Evolutionary conservation across 2,888 invertebrate genomes (phyloP), one percentile per base, ranked within the genome.

Genomic region (Proisotoma minuta): DNA sequence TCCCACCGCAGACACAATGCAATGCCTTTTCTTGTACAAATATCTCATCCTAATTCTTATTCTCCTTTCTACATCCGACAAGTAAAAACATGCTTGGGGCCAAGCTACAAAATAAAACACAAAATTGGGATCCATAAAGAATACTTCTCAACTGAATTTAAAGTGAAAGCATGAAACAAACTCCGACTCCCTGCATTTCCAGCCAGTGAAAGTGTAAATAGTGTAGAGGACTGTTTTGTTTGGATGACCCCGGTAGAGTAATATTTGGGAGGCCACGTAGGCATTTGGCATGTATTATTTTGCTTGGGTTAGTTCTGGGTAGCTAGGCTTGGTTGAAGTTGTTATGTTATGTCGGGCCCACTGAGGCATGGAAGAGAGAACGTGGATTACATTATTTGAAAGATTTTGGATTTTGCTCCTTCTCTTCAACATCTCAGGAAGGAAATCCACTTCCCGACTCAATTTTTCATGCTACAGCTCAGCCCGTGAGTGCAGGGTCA

Each of bases 401-500:
- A 43, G 18, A 43, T 12, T 43, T 43, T 43, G 43, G 43, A 43
- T 43, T n/a, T n/a, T 43, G 5, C 18, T 43, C 43, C 43, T 43
- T n/a, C 43, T 15, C 10, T 20, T 5, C 4, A 20, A 5, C 15
- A 12, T 5, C 5, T n/a, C 43, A 43, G 54, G 48, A n/a, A 51
- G 47, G 34, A 62, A 59, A 62, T 54, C 53, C 65, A 53, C 52
- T 61, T 39, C 23, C 59, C 56, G 15, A 43, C 59, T 65, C 62
- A 65, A 62, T 60, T 62, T 65, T 65, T 60, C 62, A 62, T 65
- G 18, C n/a, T 20, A 18, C n/a, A 26, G 24, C 34, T 57, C 39
- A n/a, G 3, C 39, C 39, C 20, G 10, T n/a, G n/a, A 15, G 5
- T 43, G 43, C 18, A 43, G 43, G 18, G 18, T n/a, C 43, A 43